Conservation (phyloP, 2,888 invertebrate species). For the Microplitis deprimator region DNA sequence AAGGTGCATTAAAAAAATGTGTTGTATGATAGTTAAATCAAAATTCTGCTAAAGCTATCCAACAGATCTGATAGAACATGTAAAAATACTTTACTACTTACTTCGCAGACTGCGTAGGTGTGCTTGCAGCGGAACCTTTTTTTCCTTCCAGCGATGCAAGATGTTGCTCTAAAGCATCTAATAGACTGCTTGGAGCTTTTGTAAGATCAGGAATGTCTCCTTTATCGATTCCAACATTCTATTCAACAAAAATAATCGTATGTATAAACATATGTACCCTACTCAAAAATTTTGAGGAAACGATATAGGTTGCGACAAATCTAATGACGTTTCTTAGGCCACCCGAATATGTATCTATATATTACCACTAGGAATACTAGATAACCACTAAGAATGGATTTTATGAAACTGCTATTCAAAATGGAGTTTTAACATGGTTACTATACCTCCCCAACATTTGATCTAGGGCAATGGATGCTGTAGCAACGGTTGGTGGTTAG, state of each 20-base stretch:
- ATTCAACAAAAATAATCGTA: conserved; percentile 55
- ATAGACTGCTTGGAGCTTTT: conserved; percentile 95
- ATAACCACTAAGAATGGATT: too few species aligned
- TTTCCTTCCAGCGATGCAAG: conserved; percentile 94
- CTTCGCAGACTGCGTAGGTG: conserved; percentile 89
- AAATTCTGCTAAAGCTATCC: background rate
- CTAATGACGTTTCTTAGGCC: too few species aligned
- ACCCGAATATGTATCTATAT: too few species aligned
- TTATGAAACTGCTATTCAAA: too few species aligned
- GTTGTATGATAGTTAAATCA: background rate
- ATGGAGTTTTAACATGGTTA: too few species aligned
- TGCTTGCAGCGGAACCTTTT: conserved; percentile 88
- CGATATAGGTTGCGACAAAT: too few species aligned
- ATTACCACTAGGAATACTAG: too few species aligned
- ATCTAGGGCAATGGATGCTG: too few species aligned
- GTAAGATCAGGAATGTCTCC: conserved; percentile 99
- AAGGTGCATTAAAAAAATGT: conserved; percentile 40
- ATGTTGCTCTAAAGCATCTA: conserved; percentile 98
- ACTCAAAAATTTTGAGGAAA: conserved; percentile 1
- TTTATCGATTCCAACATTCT: conserved; percentile 97
- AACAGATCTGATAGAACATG: background rate
- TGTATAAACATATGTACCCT: conserved; percentile 1
- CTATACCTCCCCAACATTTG: too few species aligned
- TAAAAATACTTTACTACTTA: conserved; percentile 64
- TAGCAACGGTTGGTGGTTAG: too few species aligned